A percentile compares a stretch with the other conserved stretches of the same genome.
Conservation (phyloP, 1,140 invertebrate species). For the Calycopis cecrops region DNA sequence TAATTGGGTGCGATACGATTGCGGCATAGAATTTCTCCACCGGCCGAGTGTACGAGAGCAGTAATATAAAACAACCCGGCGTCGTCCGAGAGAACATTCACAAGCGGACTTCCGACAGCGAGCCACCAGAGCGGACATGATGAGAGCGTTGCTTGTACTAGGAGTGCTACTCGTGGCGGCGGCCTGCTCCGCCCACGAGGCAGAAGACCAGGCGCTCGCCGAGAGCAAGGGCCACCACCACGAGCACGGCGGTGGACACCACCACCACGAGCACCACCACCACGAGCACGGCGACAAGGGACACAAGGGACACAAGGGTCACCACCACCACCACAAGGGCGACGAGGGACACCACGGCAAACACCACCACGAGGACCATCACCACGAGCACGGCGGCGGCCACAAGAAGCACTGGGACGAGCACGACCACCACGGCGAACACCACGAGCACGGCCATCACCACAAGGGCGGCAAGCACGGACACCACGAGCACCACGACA, state of each 20-base stretch:
- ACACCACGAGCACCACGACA: constrained; percentile 78
- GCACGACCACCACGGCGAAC: constrained; percentile 79
- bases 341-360: constrained; percentile 80
- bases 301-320: constrained; percentile 72
- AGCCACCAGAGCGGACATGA: constrained; percentile 33
- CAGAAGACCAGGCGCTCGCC: constrained; percentile 66
- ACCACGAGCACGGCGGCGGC: constrained; percentile 77
- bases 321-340: constrained; percentile 79
- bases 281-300: constrained; percentile 73
- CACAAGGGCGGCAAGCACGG: constrained; percentile 79
- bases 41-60: constrained; percentile 32
- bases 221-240: constrained; percentile 67
- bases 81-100: constrained; percentile 53
- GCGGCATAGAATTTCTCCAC: constrained; percentile 60
- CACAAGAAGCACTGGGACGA: constrained; percentile 82
- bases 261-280: constrained; percentile 74
- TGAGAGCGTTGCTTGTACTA: constrained; percentile 44
- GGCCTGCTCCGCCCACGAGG: constrained; percentile 37
- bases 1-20: constrained; percentile 36
- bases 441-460: constrained; percentile 79
- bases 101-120: constrained; percentile 58
- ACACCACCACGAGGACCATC: constrained; percentile 77
- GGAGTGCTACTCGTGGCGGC: constrained; percentile 49
- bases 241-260: constrained; percentile 71
- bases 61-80: constrained; percentile 62